phyloP scores from a whole-genome alignment of 2,888 invertebrate species.

The Baronia brevicornis region DNA sequence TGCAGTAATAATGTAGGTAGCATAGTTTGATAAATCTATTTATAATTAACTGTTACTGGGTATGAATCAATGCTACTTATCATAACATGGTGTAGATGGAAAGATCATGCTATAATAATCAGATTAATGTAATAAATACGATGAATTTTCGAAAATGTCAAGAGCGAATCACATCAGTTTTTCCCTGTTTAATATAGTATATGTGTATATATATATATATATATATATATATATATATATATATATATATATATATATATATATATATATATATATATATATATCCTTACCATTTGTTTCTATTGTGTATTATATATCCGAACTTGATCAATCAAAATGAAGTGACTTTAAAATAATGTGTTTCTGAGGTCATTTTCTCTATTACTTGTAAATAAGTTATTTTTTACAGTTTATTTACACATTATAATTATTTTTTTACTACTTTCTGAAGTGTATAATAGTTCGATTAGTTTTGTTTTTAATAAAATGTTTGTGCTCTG shows the following conservation, averaged over 20 bases:
- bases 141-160: constrained; percentile 7
- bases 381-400: constrained; percentile 60
- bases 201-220: constrained; percentile 1
- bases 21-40: neutral
- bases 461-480: constrained; percentile 37
- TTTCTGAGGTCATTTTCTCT: constrained; percentile 16
- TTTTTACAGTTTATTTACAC: constrained; percentile 59
- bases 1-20: neutral
- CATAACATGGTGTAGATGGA: constrained; percentile 11
- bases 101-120: constrained; percentile 16
- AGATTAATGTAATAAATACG: constrained; percentile 11
- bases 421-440: constrained; percentile 55
- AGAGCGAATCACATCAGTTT: constrained; percentile 5
- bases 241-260: too few relatives aligned
- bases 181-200: constrained; percentile 6
- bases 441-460: constrained; percentile 59
- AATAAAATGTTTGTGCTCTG: constrained; percentile 29
- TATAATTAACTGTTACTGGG: constrained; percentile 2
- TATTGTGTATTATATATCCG: too few relatives aligned
- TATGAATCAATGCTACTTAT: neutral
- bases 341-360: constrained; percentile 5
- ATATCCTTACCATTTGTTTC: too few relatives aligned
- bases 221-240: too few relatives aligned
- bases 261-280: too few relatives aligned
- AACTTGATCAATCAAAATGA: neutral